phyloP scores from a whole-genome alignment of 2,797 vertebrate species.

The Perodicticus potto region DNA sequence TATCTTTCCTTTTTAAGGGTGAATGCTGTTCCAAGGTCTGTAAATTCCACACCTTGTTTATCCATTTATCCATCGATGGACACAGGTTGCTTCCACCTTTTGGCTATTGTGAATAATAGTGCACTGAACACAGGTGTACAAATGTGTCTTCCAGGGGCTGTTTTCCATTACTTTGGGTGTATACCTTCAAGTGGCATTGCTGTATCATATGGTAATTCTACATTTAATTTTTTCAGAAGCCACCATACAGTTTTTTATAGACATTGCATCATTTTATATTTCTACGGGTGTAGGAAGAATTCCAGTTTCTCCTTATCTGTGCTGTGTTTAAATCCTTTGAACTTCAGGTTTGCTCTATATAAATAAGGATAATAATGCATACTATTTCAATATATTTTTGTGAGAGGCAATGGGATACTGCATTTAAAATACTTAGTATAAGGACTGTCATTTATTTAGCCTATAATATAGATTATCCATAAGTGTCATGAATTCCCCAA shows the following conservation, averaged over 20 bases:
- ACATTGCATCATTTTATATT: not conserved
- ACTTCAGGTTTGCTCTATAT: not conserved
- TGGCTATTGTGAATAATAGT: not conserved
- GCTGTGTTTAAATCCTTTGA: not conserved
- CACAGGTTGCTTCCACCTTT: rapidly evolving
- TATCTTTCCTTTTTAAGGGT: not conserved
- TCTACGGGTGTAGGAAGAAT: no score
- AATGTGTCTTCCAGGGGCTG: not conserved
- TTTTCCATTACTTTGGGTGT: not conserved
- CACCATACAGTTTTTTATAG: not conserved
- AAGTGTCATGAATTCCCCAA: not conserved
- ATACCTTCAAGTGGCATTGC: not conserved
- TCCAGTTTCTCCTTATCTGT: not conserved
- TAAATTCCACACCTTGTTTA: not conserved
- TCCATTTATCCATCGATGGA: not conserved
- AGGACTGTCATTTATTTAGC: not conserved
- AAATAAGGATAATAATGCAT: not conserved
- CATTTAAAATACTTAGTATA: not conserved
- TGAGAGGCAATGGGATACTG: not conserved
- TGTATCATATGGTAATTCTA: not conserved
- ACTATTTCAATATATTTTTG: not conserved
- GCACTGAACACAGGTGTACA: not conserved
- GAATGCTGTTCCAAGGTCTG: no score
- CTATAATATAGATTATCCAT: not conserved
- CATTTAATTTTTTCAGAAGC: not conserved